Percentiles rank a stretch among this genome's conserved stretches.
Conservation (phyloP, 2,888 invertebrate species). For the Arctia plantaginis region DNA sequence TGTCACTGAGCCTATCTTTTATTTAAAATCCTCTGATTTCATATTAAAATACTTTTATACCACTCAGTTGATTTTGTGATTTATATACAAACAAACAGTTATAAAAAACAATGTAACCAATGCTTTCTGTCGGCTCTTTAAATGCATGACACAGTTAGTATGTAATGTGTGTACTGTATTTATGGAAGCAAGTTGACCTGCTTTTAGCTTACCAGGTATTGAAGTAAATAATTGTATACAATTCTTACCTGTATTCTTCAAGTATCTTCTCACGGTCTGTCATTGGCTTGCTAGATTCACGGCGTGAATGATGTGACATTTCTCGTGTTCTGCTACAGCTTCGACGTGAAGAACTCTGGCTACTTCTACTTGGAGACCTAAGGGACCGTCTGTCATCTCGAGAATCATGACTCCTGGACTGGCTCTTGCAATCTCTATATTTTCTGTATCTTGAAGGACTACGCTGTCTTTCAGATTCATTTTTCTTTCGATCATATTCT, state of each 20-base stretch:
- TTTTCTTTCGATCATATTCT: slow-evolving; percentile 65
- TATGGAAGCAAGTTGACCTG: too few relatives aligned
- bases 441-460: slow-evolving; percentile 60
- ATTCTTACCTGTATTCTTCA: slow-evolving; percentile 73
- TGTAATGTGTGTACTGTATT: too few relatives aligned
- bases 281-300: slow-evolving; percentile 62
- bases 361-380: slow-evolving; percentile 64
- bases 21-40: too few relatives aligned
- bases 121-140: too few relatives aligned
- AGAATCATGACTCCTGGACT: slow-evolving; percentile 55
- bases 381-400: slow-evolving; percentile 31
- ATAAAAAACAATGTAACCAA: too few relatives aligned
- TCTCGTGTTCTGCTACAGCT: slow-evolving; percentile 56
- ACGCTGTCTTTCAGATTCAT: slow-evolving; percentile 62
- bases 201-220: too few relatives aligned
- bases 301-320: slow-evolving; percentile 53
- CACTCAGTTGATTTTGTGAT: too few relatives aligned
- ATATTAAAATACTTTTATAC: too few relatives aligned
- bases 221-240: background rate
- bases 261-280: slow-evolving; percentile 80
- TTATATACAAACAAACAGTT: too few relatives aligned
- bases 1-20: too few relatives aligned
- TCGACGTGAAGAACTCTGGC: slow-evolving; percentile 48
- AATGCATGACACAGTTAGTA: too few relatives aligned
- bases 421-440: slow-evolving; percentile 53